Evolutionary conservation across 2,797 vertebrate genomes (phyloP).

Genomic region (Cephalopachus bancanus): DNA sequence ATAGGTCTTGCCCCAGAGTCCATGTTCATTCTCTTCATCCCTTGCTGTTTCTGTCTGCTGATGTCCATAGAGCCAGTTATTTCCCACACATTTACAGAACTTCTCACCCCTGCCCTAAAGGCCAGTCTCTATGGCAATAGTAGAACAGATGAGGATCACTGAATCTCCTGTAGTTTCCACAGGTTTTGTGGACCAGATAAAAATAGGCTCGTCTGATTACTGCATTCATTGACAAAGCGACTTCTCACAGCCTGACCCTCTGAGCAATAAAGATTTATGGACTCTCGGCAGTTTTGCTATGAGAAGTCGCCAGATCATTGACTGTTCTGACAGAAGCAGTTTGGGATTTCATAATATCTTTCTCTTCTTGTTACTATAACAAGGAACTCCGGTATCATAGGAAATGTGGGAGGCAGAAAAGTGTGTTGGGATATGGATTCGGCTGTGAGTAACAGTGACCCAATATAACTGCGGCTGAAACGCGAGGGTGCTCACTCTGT

Average conservation of each 20-base stretch:
- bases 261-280: neutral
- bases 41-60: neutral
- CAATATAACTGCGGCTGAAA: no score
- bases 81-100: neutral
- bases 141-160: neutral
- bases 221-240: neutral
- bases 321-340: neutral
- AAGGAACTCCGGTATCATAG: neutral
- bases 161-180: neutral
- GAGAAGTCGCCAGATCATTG: neutral
- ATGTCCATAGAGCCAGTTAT: fast-evolving
- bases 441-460: neutral
- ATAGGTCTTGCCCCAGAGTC: neutral
- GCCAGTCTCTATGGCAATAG: neutral
- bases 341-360: neutral
- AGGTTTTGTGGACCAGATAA: neutral
- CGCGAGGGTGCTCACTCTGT: fast-evolving
- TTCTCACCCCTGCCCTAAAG: neutral
- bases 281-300: neutral
- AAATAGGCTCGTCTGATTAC: neutral
- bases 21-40: no score
- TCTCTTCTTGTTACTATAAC: neutral
- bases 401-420: neutral
- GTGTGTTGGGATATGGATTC: neutral
- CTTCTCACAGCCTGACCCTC: neutral